A percentile compares a stretch with the other conserved stretches of the same genome.
phyloP scores from a whole-genome alignment of 2,888 invertebrate species.

The Drosophila lutescens region DNA sequence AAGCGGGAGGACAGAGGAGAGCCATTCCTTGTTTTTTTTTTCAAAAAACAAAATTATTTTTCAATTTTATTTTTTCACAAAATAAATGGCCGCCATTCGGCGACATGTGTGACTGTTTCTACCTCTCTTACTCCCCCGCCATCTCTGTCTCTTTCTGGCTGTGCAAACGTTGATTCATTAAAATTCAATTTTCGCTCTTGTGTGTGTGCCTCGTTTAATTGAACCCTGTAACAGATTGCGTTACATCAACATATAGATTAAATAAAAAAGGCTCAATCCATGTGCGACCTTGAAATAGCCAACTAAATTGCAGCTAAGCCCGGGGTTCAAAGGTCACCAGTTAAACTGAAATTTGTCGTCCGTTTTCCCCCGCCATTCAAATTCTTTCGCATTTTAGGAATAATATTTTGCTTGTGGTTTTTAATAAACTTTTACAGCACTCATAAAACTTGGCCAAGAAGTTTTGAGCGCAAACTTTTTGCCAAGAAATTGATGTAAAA shows the following conservation, averaged over 20 bases:
- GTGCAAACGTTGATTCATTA: constrained; percentile 58
- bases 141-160: constrained; percentile 9
- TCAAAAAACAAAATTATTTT: constrained; percentile 31
- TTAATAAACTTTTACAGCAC: constrained; percentile 71
- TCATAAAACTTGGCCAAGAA: constrained; percentile 73
- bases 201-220: constrained; percentile 48
- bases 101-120: constrained; percentile 33
- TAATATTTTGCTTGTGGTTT: constrained; percentile 69
- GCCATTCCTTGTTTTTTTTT: not conserved
- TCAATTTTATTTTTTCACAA: constrained; percentile 25
- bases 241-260: constrained; percentile 27
- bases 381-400: constrained; percentile 52
- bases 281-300: constrained; percentile 40
- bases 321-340: constrained; percentile 28
- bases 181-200: constrained; percentile 58
- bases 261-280: constrained; percentile 7
- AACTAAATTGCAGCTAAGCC: constrained; percentile 15
- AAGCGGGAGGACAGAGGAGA: constrained; percentile 27
- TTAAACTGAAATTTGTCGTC: constrained; percentile 16
- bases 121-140: not conserved
- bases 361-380: constrained; percentile 9
- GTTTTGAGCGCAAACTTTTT: constrained; percentile 53
- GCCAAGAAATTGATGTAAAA: constrained; percentile 71
- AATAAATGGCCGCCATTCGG: constrained; percentile 44
- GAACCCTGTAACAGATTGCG: constrained; percentile 48